Evolutionary conservation across 2,888 invertebrate species (phyloP).

Genomic region (Hofmannophila pseudospretella): DNA sequence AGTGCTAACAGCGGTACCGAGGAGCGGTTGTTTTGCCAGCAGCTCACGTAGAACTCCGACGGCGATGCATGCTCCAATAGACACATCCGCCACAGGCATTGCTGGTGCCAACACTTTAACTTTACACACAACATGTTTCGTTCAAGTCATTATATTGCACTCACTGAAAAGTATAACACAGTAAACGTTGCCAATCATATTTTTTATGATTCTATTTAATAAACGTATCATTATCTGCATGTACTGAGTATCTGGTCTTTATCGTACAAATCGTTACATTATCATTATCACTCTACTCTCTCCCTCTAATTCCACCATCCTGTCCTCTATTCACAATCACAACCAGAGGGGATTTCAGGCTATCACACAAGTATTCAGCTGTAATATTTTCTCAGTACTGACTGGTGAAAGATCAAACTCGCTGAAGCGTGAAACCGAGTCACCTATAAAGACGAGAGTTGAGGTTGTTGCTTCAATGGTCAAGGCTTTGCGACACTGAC

Average conservation of each 20-base stretch:
- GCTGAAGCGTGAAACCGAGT: conserved; percentile 36
- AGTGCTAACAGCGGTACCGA: conserved; percentile 40
- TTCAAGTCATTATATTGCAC: conserved; percentile 2
- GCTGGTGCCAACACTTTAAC: conserved; percentile 25
- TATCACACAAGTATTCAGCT: conserved; percentile 5
- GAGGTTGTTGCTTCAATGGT: conserved; percentile 27
- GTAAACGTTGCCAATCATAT: background rate
- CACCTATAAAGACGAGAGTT: conserved; percentile 30
- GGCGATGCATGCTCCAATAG: conserved; percentile 42
- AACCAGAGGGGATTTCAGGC: too few species aligned
- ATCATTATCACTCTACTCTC: too few species aligned
- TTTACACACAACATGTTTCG: conserved; percentile 27
- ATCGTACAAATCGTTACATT: conserved; percentile 1
- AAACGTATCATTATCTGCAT: background rate
- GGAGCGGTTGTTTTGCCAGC: conserved; percentile 49
- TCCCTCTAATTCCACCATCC: too few species aligned
- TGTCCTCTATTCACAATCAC: too few species aligned
- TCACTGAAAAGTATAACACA: background rate
- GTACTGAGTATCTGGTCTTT: background rate
- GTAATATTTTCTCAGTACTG: conserved; percentile 30
- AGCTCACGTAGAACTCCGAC: conserved; percentile 53
- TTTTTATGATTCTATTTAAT: background rate
- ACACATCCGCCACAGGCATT: conserved; percentile 44
- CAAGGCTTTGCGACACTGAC: conserved; percentile 32
- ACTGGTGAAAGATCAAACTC: conserved; percentile 31